Conservation (phyloP, 2,797 vertebrate species). For the Phrynocephalus forsythii region DNA sequence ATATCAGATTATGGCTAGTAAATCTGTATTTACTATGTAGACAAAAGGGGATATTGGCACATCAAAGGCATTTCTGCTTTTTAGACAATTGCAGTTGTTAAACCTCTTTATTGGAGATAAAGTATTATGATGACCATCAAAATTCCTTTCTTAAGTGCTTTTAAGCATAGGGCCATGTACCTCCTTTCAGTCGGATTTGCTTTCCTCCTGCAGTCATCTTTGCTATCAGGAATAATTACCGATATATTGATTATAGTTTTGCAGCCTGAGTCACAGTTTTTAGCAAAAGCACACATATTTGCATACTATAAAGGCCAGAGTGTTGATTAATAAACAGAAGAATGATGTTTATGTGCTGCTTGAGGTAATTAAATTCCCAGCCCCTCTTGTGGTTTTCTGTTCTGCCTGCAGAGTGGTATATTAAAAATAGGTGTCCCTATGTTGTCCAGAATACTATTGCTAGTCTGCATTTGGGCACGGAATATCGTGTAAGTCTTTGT, state of each 20-base stretch:
- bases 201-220: neutral
- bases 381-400: neutral
- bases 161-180: conserved; percentile 26
- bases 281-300: neutral
- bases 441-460: too few species aligned
- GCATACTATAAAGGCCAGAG: neutral
- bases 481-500: too few species aligned
- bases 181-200: neutral
- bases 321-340: neutral
- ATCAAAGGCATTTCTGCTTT: conserved; percentile 49
- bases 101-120: conserved; percentile 24
- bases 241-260: neutral
- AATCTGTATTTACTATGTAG: neutral
- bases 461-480: too few species aligned
- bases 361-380: neutral
- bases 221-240: neutral
- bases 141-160: conserved; percentile 27
- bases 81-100: conserved; percentile 37
- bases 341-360: neutral
- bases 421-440: neutral
- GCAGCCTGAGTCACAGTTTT: neutral
- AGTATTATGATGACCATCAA: neutral
- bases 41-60: conserved; percentile 32
- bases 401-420: neutral
- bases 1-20: conserved; percentile 12